Percentiles rank a stretch among this genome's conserved stretches.
These are phyloP conservation scores for Acanthaster planci DNA, from an alignment of 35 echinoderm and acorn worm species.

Conservation along the genomic window DNA sequence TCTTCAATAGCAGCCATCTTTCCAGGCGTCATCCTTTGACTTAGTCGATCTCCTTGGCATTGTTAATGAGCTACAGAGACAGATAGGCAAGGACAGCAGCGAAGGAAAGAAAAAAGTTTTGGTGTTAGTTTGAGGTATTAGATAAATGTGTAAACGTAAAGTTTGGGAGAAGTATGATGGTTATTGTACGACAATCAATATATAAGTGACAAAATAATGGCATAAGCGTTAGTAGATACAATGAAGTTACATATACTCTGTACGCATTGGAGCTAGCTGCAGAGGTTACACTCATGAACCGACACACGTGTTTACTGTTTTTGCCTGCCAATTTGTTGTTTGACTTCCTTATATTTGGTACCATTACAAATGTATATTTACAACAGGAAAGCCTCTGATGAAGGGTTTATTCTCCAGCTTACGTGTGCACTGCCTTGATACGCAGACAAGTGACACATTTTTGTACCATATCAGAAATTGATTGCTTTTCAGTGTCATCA, in stretches of 20 bases:
- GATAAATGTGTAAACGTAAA: too few relatives aligned
- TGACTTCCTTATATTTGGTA: too few relatives aligned
- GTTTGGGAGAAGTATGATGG: not conserved
- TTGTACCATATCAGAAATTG: too few relatives aligned
- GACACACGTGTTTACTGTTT: too few relatives aligned
- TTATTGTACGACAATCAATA: not conserved
- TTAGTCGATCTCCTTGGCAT: slow-evolving; percentile 3
- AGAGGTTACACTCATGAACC: not conserved
- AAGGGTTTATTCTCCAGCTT: too few relatives aligned
- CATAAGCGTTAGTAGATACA: not conserved
- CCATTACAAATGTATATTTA: too few relatives aligned
- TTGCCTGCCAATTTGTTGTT: too few relatives aligned
- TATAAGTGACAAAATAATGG: not conserved
- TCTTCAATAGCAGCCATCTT: slow-evolving; percentile 16
- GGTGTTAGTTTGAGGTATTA: too few relatives aligned
- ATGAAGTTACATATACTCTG: not conserved
- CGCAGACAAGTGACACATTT: too few relatives aligned
- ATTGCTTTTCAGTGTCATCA: too few relatives aligned
- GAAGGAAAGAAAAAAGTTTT: not conserved
- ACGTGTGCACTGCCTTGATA: too few relatives aligned
- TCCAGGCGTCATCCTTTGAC: not conserved
- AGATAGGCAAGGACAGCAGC: not conserved
- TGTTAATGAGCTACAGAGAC: slow-evolving; percentile 24
- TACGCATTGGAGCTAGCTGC: not conserved
- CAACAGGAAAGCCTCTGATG: too few relatives aligned